phyloP scores from a whole-genome alignment of 2,113 vertebrate species.

The Probosciger aterrimus region DNA sequence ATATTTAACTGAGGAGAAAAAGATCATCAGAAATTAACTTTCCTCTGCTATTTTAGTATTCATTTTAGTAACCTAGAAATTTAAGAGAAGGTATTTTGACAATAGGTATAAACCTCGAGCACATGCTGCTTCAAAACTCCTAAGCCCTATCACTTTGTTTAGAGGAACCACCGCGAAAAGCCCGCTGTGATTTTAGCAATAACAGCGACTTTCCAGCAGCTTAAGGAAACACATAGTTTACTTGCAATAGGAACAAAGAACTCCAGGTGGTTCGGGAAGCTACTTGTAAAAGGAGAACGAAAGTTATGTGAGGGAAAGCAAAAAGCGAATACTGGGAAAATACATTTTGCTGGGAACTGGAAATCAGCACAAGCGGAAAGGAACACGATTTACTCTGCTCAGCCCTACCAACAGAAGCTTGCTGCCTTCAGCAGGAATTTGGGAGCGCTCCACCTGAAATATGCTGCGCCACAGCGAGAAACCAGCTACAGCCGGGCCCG shows the following conservation, averaged over 20 bases:
- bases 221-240: background rate
- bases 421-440: background rate
- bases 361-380: no score
- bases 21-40: background rate
- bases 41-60: rapidly evolving
- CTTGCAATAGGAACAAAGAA: rapidly evolving
- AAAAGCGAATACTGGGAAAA: background rate
- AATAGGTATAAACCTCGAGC: background rate
- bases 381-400: rapidly evolving
- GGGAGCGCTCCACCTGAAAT: rapidly evolving
- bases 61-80: background rate
- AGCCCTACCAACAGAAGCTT: rapidly evolving
- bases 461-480: rapidly evolving
- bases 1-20: background rate
- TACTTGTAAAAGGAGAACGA: background rate
- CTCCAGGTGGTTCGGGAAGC: background rate
- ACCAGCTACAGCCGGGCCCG: background rate
- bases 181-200: background rate
- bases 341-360: rapidly evolving
- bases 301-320: background rate
- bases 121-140: background rate
- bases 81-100: background rate
- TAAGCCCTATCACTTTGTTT: background rate
- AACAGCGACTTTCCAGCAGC: background rate
- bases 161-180: background rate